Conservation (phyloP, 2,888 invertebrate genomes). For the Peribatodes rhomboidaria region DNA sequence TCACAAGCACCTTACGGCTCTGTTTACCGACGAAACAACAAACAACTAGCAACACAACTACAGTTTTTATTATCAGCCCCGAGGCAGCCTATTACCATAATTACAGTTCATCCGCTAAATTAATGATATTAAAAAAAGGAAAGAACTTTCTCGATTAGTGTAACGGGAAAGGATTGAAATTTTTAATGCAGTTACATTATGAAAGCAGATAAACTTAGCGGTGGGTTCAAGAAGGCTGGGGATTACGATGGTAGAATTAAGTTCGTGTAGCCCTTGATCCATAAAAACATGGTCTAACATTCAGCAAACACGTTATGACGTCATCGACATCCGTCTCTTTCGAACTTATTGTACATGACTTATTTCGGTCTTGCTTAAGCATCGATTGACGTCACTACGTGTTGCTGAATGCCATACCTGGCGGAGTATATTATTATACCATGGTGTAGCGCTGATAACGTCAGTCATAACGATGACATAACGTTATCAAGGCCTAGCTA, state of each 20-base stretch:
- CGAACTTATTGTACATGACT: no score
- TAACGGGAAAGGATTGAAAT: background rate
- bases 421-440: no score
- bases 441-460: no score
- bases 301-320: no score
- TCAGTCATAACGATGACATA: no score
- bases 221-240: background rate
- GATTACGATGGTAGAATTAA: background rate
- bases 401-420: no score
- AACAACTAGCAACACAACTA: slow-evolving; percentile 9
- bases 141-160: slow-evolving; percentile 5
- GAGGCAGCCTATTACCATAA: slow-evolving; percentile 23
- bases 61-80: slow-evolving; percentile 23
- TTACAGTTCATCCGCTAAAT: slow-evolving; percentile 24
- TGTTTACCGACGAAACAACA: slow-evolving; percentile 10
- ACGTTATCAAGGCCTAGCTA: no score
- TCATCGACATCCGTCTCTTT: no score
- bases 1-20: background rate
- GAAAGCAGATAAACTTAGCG: background rate
- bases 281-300: no score
- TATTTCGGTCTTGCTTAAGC: no score
- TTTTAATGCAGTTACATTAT: slow-evolving; percentile 2
- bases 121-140: slow-evolving; percentile 13
- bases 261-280: no score
- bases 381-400: no score